Base-by-base conservation (phyloP, 1,140 invertebrate species). In the Aleiodes sp. region DNA sequence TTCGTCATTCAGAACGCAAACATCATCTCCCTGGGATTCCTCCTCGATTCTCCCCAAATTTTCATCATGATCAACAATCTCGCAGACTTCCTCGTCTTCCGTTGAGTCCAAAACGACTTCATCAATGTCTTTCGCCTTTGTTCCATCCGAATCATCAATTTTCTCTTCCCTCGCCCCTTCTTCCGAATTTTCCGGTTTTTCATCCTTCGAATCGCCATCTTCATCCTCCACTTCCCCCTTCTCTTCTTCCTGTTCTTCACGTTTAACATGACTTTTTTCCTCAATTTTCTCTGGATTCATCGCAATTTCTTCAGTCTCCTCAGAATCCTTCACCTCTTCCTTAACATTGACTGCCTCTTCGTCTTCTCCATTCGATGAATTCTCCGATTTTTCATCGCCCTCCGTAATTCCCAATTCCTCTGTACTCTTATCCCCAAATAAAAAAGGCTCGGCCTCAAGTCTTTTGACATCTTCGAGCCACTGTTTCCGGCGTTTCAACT, bases 401-500 rank as follows among this genome's bases (percentile, higher is more conserved):
- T 62, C 33, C 4, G 9, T n/a, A n/a, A n/a, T n/a, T n/a, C n/a
- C n/a, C n/a, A n/a, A n/a, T n/a, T 16, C 35, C 9, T 43, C 9
- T n/a, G n/a, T 14, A 28, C 21, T 14, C 12, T 12, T 57, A 21
- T 26, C 8, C 29, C 26, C 37, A 33, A 26, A 24, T 37, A 35
- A 9, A 64, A 56, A 43, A 6, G 57, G 29, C 10, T 64, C 68
- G 4, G 60, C 16, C 21, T 67, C 26, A 8, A 83, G 68, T 64
- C 83, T 73, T 60, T 79, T 74, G 73, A 88, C 87, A 68, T 88
- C 88, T 72, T 87, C 84, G 33, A 86, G 80, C 89, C 89, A 90
- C 70, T 86, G 83, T 71, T 85, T 84, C 72, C 89, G 83, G 68
- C 86, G 86, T n/a, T 80, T 61, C 82, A 87, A 90, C 70, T 90